A percentile compares a stretch with the other conserved stretches of the same genome.
Evolutionary conservation across 92 coral and sea anemone species (phyloP).

Genomic region (Epizoanthus fatuus): DNA sequence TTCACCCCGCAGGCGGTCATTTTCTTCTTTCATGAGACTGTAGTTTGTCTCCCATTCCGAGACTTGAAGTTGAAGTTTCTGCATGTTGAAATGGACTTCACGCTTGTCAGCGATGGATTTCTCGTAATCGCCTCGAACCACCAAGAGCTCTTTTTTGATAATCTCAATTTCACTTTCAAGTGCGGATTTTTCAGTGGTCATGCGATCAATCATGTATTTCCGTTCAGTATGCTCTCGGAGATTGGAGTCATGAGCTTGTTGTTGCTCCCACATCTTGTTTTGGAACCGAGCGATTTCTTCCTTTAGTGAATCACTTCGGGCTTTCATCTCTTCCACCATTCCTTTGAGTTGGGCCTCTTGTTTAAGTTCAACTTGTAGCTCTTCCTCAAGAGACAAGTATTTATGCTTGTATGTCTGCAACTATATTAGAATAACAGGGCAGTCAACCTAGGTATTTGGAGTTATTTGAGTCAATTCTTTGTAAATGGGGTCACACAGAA

Average conservation of each 20-base stretch:
- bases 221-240: conserved; percentile 61
- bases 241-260: conserved; percentile 64
- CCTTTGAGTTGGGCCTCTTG: conserved; percentile 53
- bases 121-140: conserved; percentile 64
- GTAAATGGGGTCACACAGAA: too few species aligned
- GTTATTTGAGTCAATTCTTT: too few species aligned
- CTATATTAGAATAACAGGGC: neutral
- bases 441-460: too few species aligned
- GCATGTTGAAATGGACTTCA: conserved; percentile 61
- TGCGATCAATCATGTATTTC: conserved; percentile 56
- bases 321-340: conserved; percentile 55
- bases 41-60: conserved; percentile 79
- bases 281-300: conserved; percentile 49
- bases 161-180: conserved; percentile 63
- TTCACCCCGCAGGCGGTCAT: conserved; percentile 65
- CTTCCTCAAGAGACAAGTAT: conserved; percentile 36
- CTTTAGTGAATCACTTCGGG: conserved; percentile 53
- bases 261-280: conserved; percentile 64
- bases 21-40: conserved; percentile 70
- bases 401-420: conserved; percentile 22
- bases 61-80: conserved; percentile 72
- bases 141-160: conserved; percentile 54
- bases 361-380: conserved; percentile 36
- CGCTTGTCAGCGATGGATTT: conserved; percentile 67
- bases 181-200: conserved; percentile 58